Evolutionary conservation across 2,113 vertebrate species (phyloP).

Genomic region (Piaya cayana): DNA sequence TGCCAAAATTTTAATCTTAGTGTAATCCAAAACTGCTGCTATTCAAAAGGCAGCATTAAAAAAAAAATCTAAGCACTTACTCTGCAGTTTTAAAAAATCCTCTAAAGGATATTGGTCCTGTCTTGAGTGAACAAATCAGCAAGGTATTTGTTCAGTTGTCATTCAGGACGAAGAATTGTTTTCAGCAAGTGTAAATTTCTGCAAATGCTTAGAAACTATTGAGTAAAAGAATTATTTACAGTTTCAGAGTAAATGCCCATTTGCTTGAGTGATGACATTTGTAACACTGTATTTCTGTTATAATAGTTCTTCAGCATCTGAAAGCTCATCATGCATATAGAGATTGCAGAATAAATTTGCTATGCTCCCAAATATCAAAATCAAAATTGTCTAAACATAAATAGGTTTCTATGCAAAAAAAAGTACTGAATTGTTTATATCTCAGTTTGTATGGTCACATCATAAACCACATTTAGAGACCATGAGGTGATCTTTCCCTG

Average conservation of each 20-base stretch:
- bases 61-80: neutral
- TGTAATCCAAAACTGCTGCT: neutral
- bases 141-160: neutral
- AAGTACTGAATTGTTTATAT: neutral
- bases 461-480: neutral
- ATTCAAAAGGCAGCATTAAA: neutral
- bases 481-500: neutral
- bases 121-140: neutral
- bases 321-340: neutral
- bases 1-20: neutral
- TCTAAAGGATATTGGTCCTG: neutral
- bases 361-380: slow-evolving; percentile 9
- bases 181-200: neutral
- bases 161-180: neutral
- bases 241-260: neutral
- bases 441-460: slow-evolving; percentile 25
- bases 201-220: neutral
- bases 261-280: neutral
- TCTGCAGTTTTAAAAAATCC: neutral
- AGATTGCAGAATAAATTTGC: slow-evolving; percentile 13
- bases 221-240: neutral
- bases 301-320: neutral
- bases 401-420: slow-evolving; percentile 27
- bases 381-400: slow-evolving; percentile 8
- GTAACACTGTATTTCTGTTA: neutral